Conservation (phyloP, 2,113 vertebrate species). For the Ochotona princeps region DNA sequence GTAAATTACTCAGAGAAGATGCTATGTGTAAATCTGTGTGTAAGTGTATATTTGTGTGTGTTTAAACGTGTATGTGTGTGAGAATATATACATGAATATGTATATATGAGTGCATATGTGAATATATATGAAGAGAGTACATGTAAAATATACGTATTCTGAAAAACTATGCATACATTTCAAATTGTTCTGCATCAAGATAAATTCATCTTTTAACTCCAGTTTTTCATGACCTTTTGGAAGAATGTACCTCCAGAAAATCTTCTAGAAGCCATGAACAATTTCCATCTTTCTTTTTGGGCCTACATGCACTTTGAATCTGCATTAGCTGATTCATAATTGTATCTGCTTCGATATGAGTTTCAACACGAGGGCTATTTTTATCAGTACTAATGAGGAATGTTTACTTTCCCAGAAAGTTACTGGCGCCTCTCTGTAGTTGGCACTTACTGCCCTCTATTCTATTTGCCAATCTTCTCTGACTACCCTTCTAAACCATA, state of each 20-base stretch:
- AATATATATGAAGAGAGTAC: not conserved
- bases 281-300: conserved; percentile 16
- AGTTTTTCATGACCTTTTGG: no score
- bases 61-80: not conserved
- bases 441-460: not conserved
- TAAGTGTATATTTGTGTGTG: not conserved
- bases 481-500: not conserved
- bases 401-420: conserved; percentile 19
- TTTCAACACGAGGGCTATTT: conserved; percentile 39
- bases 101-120: not conserved
- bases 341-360: conserved; percentile 35
- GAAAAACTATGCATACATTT: no score
- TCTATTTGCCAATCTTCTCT: conserved; percentile 31
- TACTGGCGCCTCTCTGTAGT: not conserved
- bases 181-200: no score
- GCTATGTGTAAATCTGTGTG: not conserved
- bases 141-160: no score
- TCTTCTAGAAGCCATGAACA: not conserved
- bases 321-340: not conserved
- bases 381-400: conserved; percentile 15
- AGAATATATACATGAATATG: not conserved
- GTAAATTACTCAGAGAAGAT: not conserved
- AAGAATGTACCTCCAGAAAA: not conserved
- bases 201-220: no score
- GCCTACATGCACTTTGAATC: not conserved